phyloP scores from a whole-genome alignment of 2,113 vertebrate genomes.

The Castor canadensis region DNA sequence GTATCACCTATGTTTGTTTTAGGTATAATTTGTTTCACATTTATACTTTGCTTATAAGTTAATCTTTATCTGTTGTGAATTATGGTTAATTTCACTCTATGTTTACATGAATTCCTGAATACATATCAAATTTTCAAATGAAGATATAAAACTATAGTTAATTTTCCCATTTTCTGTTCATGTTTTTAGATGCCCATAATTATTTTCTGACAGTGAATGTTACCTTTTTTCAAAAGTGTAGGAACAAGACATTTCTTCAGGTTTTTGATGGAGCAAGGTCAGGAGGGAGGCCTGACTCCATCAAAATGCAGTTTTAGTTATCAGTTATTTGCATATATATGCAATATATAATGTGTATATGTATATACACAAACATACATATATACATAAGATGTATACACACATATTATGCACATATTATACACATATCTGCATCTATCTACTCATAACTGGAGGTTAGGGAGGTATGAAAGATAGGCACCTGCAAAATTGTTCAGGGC shows the following conservation, averaged over 20 bases:
- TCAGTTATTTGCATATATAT: background rate
- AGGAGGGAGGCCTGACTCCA: background rate
- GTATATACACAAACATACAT: background rate
- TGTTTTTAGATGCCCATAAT: background rate
- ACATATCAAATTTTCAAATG: background rate
- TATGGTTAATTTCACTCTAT: background rate
- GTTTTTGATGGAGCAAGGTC: background rate
- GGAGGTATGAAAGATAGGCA: background rate
- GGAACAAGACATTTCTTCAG: background rate
- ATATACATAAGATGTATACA: background rate
- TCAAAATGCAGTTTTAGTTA: background rate
- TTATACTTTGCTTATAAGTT: background rate
- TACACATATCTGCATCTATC: too few relatives aligned
- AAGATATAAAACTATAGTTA: background rate
- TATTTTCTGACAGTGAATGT: background rate
- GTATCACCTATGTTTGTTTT: background rate
- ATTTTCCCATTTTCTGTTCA: background rate
- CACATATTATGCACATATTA: too few relatives aligned
- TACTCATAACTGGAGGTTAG: background rate
- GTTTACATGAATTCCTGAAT: constrained; percentile 6
- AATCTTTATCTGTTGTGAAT: background rate
- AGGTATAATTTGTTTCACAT: background rate
- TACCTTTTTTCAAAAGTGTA: background rate
- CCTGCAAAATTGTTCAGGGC: background rate
- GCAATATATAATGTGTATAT: background rate